A percentile compares a stretch with the other conserved stretches of the same genome.
These are phyloP conservation scores for Trematomus bernacchii DNA, from an alignment of 2,797 vertebrate species.

Conservation along the genomic window DNA sequence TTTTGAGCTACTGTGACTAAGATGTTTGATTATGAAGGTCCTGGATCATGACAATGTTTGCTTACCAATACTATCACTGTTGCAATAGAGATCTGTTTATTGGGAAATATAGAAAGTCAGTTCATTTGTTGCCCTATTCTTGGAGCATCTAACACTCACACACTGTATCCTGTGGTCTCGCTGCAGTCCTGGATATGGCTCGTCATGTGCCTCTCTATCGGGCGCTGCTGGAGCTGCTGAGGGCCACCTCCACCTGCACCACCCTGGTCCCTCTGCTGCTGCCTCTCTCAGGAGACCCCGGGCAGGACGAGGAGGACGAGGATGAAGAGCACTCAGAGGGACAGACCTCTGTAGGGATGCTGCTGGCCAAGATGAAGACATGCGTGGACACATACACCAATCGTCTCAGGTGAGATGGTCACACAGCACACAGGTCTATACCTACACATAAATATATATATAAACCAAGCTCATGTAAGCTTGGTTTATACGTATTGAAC, in stretches of 20 bases:
- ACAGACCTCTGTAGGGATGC: slow-evolving; percentile 95
- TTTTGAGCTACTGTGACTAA: not conserved
- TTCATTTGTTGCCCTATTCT: not conserved
- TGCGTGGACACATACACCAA: slow-evolving; percentile 99
- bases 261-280: slow-evolving; percentile 94
- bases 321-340: slow-evolving; percentile 93
- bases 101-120: not conserved
- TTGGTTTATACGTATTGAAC: slow-evolving; percentile 19
- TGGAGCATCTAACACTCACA: not conserved
- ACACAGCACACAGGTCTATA: not conserved
- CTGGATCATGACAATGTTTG: not conserved
- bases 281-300: slow-evolving; percentile 91
- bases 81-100: not conserved
- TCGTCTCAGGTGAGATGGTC: slow-evolving; percentile 89
- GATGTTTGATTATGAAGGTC: slow-evolving; percentile 7
- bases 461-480: slow-evolving; percentile 1
- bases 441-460: not conserved
- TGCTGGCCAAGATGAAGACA: slow-evolving; percentile 99
- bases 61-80: not conserved
- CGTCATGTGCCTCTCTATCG: slow-evolving; percentile 97
- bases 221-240: slow-evolving; percentile 94
- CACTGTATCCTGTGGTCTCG: not conserved
- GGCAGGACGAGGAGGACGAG: slow-evolving; percentile 90
- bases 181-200: slow-evolving; percentile 97
- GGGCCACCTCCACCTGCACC: slow-evolving; percentile 94